Conservation (phyloP, 1,140 invertebrate genomes). For the Apis dorsata region DNA sequence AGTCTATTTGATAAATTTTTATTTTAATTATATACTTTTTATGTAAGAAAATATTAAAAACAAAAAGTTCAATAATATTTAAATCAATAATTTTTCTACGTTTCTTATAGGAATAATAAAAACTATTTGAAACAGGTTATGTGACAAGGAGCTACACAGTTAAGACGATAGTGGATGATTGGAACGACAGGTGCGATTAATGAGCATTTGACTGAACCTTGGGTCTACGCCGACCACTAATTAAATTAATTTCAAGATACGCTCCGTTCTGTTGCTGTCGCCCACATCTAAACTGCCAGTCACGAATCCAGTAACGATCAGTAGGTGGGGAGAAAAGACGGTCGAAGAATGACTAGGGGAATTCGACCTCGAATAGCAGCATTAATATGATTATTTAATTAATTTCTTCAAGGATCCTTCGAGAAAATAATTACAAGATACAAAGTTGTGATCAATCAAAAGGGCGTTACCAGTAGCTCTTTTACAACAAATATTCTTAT, state of each 20-base stretch:
- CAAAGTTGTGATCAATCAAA: neutral
- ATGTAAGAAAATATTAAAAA: neutral
- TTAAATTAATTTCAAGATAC: slow-evolving; percentile 77
- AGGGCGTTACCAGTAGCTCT: neutral
- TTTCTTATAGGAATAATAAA: neutral
- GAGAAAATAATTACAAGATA: neutral
- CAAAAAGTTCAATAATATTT: neutral
- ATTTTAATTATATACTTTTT: neutral
- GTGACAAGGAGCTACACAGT: neutral
- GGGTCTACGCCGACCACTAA: slow-evolving; percentile 74
- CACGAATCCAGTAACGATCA: slow-evolving; percentile 38
- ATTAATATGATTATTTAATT: slow-evolving; percentile 44
- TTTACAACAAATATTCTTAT: neutral
- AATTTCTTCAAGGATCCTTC: neutral
- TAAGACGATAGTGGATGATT: slow-evolving; percentile 29
- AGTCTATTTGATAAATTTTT: neutral
- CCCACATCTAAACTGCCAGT: slow-evolving; percentile 50
- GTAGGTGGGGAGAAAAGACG: neutral
- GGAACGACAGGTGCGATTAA: slow-evolving; percentile 76
- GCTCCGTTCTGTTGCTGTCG: slow-evolving; percentile 27
- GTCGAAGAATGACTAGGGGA: slow-evolving; percentile 38
- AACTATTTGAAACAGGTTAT: neutral
- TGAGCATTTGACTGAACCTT: slow-evolving; percentile 74
- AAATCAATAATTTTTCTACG: neutral
- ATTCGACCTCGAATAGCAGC: slow-evolving; percentile 28